Evolutionary conservation across 2,113 vertebrate genomes (phyloP).

Genomic region (Cairina moschata): DNA sequence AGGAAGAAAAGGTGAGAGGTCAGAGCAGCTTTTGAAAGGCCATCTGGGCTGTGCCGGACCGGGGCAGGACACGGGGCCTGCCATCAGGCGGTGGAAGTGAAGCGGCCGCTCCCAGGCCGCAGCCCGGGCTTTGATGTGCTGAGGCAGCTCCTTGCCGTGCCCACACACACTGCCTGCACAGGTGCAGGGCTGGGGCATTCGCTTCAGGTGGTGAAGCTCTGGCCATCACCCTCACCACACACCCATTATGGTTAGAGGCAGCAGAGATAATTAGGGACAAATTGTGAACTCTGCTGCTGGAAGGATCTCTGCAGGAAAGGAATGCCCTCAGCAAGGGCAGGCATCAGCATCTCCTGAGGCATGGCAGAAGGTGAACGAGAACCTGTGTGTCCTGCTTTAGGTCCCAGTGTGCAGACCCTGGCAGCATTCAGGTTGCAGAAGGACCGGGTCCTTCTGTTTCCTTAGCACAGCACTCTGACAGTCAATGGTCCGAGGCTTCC

Average conservation of each 20-base stretch:
- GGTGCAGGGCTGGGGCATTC: fast-evolving
- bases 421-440: not conserved
- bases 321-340: fast-evolving
- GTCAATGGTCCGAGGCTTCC: not conserved
- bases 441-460: fast-evolving
- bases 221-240: not conserved
- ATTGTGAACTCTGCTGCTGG: not conserved
- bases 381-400: fast-evolving
- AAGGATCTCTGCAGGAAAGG: not conserved
- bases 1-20: not conserved
- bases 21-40: not conserved
- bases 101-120: not conserved
- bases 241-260: not conserved
- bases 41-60: not conserved
- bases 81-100: not conserved
- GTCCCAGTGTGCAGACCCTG: not conserved
- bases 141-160: not conserved
- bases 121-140: not conserved
- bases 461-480: not conserved
- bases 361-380: not conserved
- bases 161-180: fast-evolving
- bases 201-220: not conserved
- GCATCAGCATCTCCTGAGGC: fast-evolving
- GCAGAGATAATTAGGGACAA: not conserved
- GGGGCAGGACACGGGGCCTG: not conserved